Evolutionary conservation across 2,113 vertebrate species (phyloP).

Genomic region (Pipra filicauda): DNA sequence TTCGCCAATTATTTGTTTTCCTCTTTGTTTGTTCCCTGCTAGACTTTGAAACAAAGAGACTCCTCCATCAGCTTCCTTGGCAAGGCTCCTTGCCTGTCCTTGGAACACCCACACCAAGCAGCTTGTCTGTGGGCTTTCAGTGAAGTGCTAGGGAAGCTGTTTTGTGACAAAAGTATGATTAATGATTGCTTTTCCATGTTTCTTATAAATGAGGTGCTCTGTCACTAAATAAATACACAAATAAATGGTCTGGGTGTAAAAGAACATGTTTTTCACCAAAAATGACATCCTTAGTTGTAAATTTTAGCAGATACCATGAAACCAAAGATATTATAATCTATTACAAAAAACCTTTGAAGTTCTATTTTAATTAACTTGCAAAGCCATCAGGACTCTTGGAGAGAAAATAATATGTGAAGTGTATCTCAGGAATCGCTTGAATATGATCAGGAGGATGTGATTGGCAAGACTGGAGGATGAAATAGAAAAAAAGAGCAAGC

Average conservation of each 20-base stretch:
- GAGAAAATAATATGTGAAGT: background rate
- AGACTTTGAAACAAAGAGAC: background rate
- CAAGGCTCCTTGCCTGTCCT: background rate
- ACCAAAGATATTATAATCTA: slow-evolving; percentile 19
- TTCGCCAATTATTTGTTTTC: background rate
- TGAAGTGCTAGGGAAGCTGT: slow-evolving; percentile 11
- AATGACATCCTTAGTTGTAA: slow-evolving; percentile 42
- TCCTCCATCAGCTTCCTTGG: background rate
- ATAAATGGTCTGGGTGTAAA: slow-evolving; percentile 50
- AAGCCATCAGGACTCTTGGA: background rate
- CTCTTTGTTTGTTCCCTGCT: background rate
- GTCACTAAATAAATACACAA: slow-evolving; percentile 56
- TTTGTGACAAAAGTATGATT: slow-evolving; percentile 48
- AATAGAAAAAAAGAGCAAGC: background rate
- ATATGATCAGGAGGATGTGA: background rate
- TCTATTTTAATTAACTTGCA: slow-evolving; percentile 56
- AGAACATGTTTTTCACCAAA: slow-evolving; percentile 35
- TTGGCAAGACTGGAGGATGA: background rate
- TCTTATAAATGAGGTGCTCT: slow-evolving; percentile 42
- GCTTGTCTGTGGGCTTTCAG: background rate
- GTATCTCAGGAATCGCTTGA: background rate
- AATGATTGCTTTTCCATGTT: slow-evolving; percentile 48
- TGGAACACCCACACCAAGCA: background rate
- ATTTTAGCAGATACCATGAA: slow-evolving; percentile 47
- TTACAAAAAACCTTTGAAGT: slow-evolving; percentile 7